Evolutionary conservation across 2,888 invertebrate genomes (phyloP), one percentile per base, ranked within the genome.

Genomic region (Drosophila maculinotata): DNA sequence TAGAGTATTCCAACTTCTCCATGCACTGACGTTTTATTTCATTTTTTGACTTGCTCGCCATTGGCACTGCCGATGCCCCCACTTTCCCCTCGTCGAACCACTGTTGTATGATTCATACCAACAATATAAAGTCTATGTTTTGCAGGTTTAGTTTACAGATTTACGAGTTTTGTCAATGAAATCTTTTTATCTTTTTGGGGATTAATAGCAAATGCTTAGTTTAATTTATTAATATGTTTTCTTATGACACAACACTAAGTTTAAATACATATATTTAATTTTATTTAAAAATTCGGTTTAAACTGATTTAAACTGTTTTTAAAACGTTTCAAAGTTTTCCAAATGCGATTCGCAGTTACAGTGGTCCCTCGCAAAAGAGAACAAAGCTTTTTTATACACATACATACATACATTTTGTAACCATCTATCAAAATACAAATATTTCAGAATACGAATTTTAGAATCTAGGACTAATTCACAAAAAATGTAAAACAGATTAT

Each of bases 111-210:
- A 80, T 69, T 80, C 80, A 80, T 83, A 68, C 66, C 75, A 72
- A 77, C 68, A 75, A 80, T 77, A 79, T 83, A 72, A 83, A 77
- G 75, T 83, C 69, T 68, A 77, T 75, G 60, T 71, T 79, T 56
- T 58, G 41, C 1, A 58, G 60, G 36, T 54, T 65, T 54, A 57
- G 56, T 51, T 39, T 57, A n/a, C 20, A 42, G 44, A 64, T 62
- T 39, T 68, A 60, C 48, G 36, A 52, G 38, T 52, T 63, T 54
- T 45, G 44, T 58, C 38, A 67, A 58, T 52, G 45, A 67, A 62
- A 44, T 71, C 47, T 15, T 71, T 42, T 15, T 33, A 54, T 23
- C 33, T 49, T 38, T 41, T 49, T 38, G 49, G 38, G n/a, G 45
- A 48, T 44, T 67, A 53, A 45, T 23, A 35, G 31, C 28, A 33